phyloP scores from a whole-genome alignment of 2,888 invertebrate genomes.

The Andrena camellia region DNA sequence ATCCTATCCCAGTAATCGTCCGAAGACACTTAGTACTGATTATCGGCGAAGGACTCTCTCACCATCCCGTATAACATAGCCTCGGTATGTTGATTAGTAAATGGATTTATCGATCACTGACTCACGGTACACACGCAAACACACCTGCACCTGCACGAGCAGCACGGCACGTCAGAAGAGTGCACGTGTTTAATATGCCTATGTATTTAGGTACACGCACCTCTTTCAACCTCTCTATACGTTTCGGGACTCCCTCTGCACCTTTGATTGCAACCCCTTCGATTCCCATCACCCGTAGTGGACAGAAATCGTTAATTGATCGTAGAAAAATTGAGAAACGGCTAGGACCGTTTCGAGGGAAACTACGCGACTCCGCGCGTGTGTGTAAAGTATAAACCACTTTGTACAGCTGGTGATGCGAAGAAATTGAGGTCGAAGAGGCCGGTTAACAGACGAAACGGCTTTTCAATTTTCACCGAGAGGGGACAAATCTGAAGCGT shows the following conservation, averaged over 20 bases:
- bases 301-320: too few species aligned
- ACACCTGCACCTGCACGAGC: constrained; percentile 31
- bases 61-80: constrained; percentile 55
- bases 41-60: constrained; percentile 55
- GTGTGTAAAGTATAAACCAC: background rate
- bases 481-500: background rate
- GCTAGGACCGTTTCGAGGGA: too few species aligned
- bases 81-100: constrained; percentile 70
- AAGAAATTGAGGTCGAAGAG: background rate
- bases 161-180: constrained; percentile 25
- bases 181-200: constrained; percentile 40
- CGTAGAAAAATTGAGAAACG: too few species aligned
- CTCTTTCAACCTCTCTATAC: background rate
- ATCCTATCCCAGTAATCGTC: constrained; percentile 48
- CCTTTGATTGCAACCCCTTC: background rate
- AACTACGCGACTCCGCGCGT: background rate
- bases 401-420: background rate
- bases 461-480: background rate
- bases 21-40: constrained; percentile 63
- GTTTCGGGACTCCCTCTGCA: constrained; percentile 14
- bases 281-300: background rate
- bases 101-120: constrained; percentile 58
- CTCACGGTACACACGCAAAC: constrained; percentile 12
- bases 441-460: background rate
- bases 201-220: constrained; percentile 16